Percentiles rank a stretch among this genome's conserved stretches.
Evolutionary conservation across 2,888 invertebrate genomes (phyloP).

Genomic region (Crocallis elinguaria): DNA sequence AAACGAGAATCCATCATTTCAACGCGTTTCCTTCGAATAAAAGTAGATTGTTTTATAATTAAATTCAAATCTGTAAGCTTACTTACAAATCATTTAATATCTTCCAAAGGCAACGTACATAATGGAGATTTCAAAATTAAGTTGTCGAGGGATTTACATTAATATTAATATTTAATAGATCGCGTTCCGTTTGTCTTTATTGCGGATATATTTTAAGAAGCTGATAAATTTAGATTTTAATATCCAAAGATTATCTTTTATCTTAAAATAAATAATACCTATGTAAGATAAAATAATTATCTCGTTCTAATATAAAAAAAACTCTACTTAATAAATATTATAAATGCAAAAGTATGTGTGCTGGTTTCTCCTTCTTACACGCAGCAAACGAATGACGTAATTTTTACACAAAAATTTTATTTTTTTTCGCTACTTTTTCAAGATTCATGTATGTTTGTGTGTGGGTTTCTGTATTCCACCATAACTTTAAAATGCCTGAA

Average conservation of each 20-base stretch:
- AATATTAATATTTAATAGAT: constrained; percentile 31
- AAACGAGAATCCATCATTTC: constrained; percentile 29
- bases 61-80: constrained; percentile 45
- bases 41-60: constrained; percentile 46
- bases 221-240: constrained; percentile 6
- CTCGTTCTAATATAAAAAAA: too few species aligned
- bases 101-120: constrained; percentile 43
- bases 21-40: constrained; percentile 26
- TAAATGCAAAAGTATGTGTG: too few species aligned
- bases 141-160: constrained; percentile 34
- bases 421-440: too few species aligned
- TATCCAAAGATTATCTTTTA: not conserved
- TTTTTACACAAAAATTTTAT: too few species aligned
- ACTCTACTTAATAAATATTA: too few species aligned
- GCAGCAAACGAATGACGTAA: too few species aligned
- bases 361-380: too few species aligned
- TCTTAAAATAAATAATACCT: not conserved
- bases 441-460: too few species aligned
- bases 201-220: constrained; percentile 1
- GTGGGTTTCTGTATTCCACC: too few species aligned
- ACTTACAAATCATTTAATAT: constrained; percentile 51
- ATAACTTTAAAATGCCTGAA: too few species aligned
- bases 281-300: too few species aligned
- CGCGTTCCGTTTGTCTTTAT: constrained; percentile 7
- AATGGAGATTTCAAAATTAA: constrained; percentile 38